Base-by-base conservation (phyloP, 2,113 vertebrate genomes). In the Turdus rufiventris region DNA sequence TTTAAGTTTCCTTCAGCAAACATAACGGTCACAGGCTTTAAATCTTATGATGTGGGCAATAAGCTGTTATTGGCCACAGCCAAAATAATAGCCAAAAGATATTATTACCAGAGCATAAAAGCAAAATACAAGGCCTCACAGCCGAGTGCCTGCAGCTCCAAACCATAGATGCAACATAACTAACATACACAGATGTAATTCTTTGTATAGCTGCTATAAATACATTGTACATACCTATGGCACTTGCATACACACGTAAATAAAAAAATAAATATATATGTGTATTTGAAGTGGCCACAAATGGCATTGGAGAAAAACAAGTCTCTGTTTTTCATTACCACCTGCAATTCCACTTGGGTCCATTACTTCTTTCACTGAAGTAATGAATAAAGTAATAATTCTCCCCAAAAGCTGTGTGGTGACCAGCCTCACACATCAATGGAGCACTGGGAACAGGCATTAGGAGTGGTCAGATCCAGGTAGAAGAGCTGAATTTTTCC, bases 1-100 rank as follows among this genome's bases (percentile, higher is more conserved):
- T 74, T 91, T 79, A 62, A 95, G 70, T 43, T n/a, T 84, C 78
- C 68, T 95, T 90, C 76, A 53, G 72, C 78, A 84, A 71, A 84
- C 2, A 11, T 48, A 89, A 34, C 3, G 48, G 67, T 81, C 79
- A 56, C 60, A 77, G 54, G 51, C 43, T 88, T 93, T 93, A 90
- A 90, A 96, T 40, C 67, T 91, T 74, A 65, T 2, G 23, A 42
- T 33, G 82, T 53, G 56, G 82, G 85, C 79, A 80, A 77, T 86
- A 89, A 91, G 72, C 38, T 91, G 28, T 88, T 91, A 88, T 45
- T 77, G 70, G 65, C 43, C 61, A 56, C 31, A 65, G 68, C 56
- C 79, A 89, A 83, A 89, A 89, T 83, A 83, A 89, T 76, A 76
- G 63, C 88, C 71, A 83, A 76, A 70, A 89, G 63, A 63, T 70